Conservation (phyloP, 35 echinoderm and acorn worm genomes). For the Ophioderma brevispina region DNA sequence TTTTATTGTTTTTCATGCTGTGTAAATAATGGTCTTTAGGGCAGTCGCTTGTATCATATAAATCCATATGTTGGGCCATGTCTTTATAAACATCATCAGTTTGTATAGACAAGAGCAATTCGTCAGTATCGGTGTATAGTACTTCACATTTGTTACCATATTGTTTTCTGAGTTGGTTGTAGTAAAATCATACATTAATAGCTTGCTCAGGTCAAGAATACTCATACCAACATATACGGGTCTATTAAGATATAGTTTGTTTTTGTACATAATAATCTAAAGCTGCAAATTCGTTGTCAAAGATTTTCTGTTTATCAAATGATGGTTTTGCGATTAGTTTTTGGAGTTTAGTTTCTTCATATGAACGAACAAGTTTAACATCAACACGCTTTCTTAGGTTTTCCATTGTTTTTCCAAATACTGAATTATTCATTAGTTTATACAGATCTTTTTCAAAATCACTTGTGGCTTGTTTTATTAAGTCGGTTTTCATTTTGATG, state of each 20-base stretch:
- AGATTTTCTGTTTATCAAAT: not conserved
- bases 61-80: not conserved
- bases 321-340: too few relatives aligned
- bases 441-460: too few relatives aligned
- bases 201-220: too few relatives aligned
- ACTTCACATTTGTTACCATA: too few relatives aligned
- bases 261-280: slow-evolving; percentile 3
- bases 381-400: too few relatives aligned
- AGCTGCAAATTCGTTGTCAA: too few relatives aligned
- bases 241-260: not conserved
- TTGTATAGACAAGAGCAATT: not conserved
- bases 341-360: not conserved
- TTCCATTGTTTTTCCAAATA: too few relatives aligned
- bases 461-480: too few relatives aligned
- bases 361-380: too few relatives aligned
- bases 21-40: not conserved
- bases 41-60: slow-evolving; percentile 29
- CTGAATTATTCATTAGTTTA: too few relatives aligned
- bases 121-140: slow-evolving; percentile 17
- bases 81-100: slow-evolving; percentile 41
- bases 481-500: not conserved
- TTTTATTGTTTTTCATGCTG: slow-evolving; percentile 9
- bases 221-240: slow-evolving; percentile 16
- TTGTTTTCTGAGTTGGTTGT: too few relatives aligned
- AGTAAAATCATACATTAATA: too few relatives aligned